Conservation (phyloP, 1,140 invertebrate genomes). For the Rhyzopertha dominica region DNA sequence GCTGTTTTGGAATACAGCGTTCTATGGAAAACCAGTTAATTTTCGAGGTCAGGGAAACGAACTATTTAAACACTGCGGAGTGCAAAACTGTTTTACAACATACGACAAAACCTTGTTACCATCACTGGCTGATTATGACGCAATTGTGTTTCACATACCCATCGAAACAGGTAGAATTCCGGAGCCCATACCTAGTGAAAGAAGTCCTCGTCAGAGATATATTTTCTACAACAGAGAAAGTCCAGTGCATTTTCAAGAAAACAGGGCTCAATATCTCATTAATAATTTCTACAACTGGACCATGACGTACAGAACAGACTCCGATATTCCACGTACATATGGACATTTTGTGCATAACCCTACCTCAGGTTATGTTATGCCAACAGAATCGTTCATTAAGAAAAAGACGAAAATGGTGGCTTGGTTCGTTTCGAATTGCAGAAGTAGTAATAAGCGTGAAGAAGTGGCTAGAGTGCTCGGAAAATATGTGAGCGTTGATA, state of each 20-base stretch:
- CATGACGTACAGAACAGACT: constrained; percentile 17
- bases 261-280: not conserved
- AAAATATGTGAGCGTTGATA: constrained; percentile 57
- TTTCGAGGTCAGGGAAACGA: constrained; percentile 14
- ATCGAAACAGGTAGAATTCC: constrained; percentile 4
- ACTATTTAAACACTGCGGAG: constrained; percentile 19
- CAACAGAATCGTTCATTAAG: constrained; percentile 17
- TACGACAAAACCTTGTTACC: constrained; percentile 6
- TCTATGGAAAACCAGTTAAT: constrained; percentile 11
- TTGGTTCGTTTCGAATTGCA: constrained; percentile 61
- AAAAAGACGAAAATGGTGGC: constrained; percentile 48
- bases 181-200: constrained; percentile 12
- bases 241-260: constrained; percentile 9
- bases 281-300: constrained; percentile 23
- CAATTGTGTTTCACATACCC: constrained; percentile 19
- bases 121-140: constrained; percentile 18
- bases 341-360: constrained; percentile 8
- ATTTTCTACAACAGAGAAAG: constrained; percentile 19
- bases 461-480: constrained; percentile 50
- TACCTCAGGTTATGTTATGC: constrained; percentile 6
- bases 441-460: constrained; percentile 50
- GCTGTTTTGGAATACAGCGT: constrained; percentile 23
- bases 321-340: constrained; percentile 18
- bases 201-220: constrained; percentile 15
- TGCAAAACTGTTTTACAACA: constrained; percentile 19